A percentile compares a stretch with the other conserved stretches of the same genome.
Evolutionary conservation across 2,113 vertebrate species (phyloP).

Genomic region (Zosterops hypoxanthus): DNA sequence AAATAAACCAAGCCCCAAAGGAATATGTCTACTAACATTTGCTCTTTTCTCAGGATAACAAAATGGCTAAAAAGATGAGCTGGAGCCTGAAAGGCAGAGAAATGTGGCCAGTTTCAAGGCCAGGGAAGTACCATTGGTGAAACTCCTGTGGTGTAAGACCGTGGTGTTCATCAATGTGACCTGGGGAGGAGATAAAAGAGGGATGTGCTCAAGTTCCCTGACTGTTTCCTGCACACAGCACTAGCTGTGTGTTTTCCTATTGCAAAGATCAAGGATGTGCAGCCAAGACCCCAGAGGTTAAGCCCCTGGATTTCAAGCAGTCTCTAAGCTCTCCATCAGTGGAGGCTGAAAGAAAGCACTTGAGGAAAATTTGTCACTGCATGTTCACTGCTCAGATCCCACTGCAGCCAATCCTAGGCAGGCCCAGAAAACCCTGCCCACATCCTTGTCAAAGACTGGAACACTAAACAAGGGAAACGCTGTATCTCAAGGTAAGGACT

Average conservation of each 20-base stretch:
- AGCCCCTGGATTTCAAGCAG: not conserved
- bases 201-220: not conserved
- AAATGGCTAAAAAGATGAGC: not conserved
- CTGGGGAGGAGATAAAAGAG: not conserved
- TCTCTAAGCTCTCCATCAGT: not conserved
- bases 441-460: not conserved
- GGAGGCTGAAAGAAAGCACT: not conserved
- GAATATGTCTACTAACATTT: not conserved
- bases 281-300: not conserved
- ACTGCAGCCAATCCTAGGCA: not conserved
- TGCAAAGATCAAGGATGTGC: not conserved
- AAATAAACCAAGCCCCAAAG: not conserved
- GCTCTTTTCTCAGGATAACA: not conserved
- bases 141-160: rapidly evolving
- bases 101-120: not conserved
- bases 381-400: not conserved
- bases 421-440: not conserved
- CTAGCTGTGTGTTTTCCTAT: not conserved
- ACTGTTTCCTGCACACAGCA: not conserved
- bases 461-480: not conserved
- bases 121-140: rapidly evolving
- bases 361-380: not conserved
- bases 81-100: not conserved
- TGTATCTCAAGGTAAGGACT: not conserved
- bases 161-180: rapidly evolving